Evolutionary conservation across 1,140 invertebrate genomes (phyloP).

Genomic region (Nymphalis io): DNA sequence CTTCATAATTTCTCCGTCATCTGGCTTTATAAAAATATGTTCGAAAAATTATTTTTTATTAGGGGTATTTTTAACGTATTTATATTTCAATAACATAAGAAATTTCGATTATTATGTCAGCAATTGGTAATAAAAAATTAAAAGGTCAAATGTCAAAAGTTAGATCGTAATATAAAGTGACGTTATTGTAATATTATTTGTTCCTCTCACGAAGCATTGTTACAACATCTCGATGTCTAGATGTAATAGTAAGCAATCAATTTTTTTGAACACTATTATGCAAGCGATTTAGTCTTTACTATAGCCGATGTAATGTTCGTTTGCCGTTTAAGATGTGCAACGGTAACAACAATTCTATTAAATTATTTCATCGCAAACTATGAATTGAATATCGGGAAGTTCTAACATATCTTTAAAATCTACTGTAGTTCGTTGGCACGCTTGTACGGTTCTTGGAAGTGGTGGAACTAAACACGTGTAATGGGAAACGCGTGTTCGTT

Average conservation of each 20-base stretch:
- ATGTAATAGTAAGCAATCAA: background rate
- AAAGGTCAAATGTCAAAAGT: background rate
- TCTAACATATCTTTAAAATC: slow-evolving; percentile 15
- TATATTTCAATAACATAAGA: background rate
- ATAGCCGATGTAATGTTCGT: background rate
- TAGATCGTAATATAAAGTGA: background rate
- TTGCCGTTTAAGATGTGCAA: background rate
- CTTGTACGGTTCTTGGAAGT: slow-evolving; percentile 13
- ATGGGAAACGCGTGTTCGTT: slow-evolving; percentile 25
- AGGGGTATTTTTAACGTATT: no score
- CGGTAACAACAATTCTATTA: background rate
- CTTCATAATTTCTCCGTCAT: background rate
- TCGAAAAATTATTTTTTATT: background rate
- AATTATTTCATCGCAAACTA: background rate
- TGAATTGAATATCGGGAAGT: slow-evolving; percentile 3
- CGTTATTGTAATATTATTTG: slow-evolving; percentile 9
- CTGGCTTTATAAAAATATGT: background rate
- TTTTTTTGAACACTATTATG: slow-evolving; percentile 3
- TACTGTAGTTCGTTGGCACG: slow-evolving; percentile 25
- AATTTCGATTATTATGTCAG: no score
- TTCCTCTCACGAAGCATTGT: slow-evolving; percentile 6
- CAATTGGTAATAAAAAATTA: no score
- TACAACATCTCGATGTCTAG: slow-evolving; percentile 9
- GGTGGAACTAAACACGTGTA: slow-evolving; percentile 27
- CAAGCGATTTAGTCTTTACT: background rate